Percentiles rank a stretch among this genome's conserved stretches.
These are phyloP conservation scores for Enteromius paludinosus DNA, from an alignment of 2,797 vertebrate species.

Conservation along the genomic window DNA sequence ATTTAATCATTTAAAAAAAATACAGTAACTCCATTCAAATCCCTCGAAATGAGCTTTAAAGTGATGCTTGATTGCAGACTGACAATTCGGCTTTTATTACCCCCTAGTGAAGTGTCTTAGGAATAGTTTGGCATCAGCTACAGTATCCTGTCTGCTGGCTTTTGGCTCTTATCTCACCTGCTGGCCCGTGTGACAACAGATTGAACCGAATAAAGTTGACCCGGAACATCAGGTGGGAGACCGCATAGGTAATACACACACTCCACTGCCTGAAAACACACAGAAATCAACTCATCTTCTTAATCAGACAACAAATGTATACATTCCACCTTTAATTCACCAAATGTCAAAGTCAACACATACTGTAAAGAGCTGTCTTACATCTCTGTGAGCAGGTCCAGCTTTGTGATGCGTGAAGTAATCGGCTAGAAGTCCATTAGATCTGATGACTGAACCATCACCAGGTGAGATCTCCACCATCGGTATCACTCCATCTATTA, in stretches of 20 bases:
- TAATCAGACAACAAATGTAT: not conserved
- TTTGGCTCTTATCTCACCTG: constrained; percentile 66
- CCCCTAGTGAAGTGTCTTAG: not conserved
- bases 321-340: not conserved
- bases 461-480: constrained; percentile 85
- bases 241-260: constrained; percentile 72
- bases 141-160: not conserved
- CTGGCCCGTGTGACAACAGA: constrained; percentile 71
- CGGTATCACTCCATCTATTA: constrained; percentile 74
- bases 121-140: not conserved
- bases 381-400: constrained; percentile 40
- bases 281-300: not conserved
- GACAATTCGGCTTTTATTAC: not conserved
- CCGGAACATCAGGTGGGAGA: constrained; percentile 75
- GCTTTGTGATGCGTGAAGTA: constrained; percentile 83
- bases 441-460: constrained; percentile 88
- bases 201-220: constrained; percentile 73
- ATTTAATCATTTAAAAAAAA: not conserved
- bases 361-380: not conserved
- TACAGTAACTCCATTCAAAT: not conserved
- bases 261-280: constrained; percentile 67
- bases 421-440: constrained; percentile 80
- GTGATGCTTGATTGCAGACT: not conserved
- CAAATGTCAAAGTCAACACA: not conserved
- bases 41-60: not conserved